Evolutionary conservation across 2,888 invertebrate genomes (phyloP), one percentile per base, ranked within the genome.

Genomic region (Drosophila meridionalis): DNA sequence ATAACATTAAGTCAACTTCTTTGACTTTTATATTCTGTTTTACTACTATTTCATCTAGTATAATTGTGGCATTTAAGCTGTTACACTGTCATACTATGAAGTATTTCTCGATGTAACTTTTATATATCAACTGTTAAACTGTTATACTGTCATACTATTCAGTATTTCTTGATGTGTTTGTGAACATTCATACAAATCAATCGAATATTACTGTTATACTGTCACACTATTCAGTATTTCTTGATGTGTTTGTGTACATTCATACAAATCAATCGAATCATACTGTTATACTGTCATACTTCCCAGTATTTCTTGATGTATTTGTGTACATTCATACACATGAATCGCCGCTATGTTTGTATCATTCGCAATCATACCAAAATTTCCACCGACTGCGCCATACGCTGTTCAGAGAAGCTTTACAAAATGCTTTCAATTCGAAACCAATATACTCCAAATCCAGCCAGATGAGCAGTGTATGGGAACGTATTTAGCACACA

Each of bases 291-390:
- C 30, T n/a, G 36, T 30, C 7, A 28, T 38, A 36, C 28, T 48
- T 47, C 12, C n/a, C 47, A 36, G 36, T 28, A 38, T 38, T 30
- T 11, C 11, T 38, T 59, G 38, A 55, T 6, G n/a, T 47, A 45
- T 43, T 20, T 36, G 14, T 56, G 9, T 45, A 34, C 43, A 57
- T 28, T 12, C 28, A 47, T 26, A 14, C 58, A 45, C 28, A 28
- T 28, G 36, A 34, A 47, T 47, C 36, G 26, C 20, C 48, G 5
- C 12, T 48, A 8, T 48, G 36, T 28, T 36, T 38, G 59, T 11
- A 36, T 59, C 48, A 48, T 30, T 59, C 48, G 20, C 48, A 48
- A 58, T 36, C 57, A 45, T 26, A 43, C 7, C 42, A 12, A 34
- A 12, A 8, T 14, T 26, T 3, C 3, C 40, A 40, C 6, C 26